Evolutionary conservation across 2,113 vertebrate genomes (phyloP), one percentile per base, ranked within the genome.

Genomic region (Spheniscus mendiculus): DNA sequence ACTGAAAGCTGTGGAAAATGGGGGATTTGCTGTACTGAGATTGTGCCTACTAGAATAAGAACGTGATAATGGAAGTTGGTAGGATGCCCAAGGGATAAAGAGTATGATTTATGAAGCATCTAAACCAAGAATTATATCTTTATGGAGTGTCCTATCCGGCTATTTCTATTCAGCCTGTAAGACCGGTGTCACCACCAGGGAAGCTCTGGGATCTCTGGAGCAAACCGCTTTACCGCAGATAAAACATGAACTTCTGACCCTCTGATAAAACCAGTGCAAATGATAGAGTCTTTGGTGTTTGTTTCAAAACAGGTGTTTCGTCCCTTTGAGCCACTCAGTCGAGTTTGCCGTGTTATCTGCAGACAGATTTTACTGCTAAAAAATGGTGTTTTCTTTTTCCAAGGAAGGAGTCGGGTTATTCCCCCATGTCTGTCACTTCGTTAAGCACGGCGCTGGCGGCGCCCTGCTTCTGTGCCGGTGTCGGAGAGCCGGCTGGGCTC

Each of bases 1-100:
- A 96, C 89, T 83, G 97, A 91, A 94, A 90, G 94, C 86, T 42
- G 56, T 32, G 92, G 94, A 88, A 96, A 95, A 98, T 30, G 88
- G 71, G 61, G 95, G 93, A 85, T 94, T 84, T 91, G 97, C 91
- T 95, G 84, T 79, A 30, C 44, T 26, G 90, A 74, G 88, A 36
- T 59, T 63, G 87, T 91, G 83, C 89, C 94, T 96, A 17, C 96
- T 96, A 80, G 90, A 97, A 90, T 94, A 63, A 95, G 77, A 83
- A 96, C 29, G 42, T 84, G 89, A 89, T 96, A 96, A 96, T 71
- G 86, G 95, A 89, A 91, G 93, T 76, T 93, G 94, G 97, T 82
- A 20, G 92, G 52, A 59, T 87, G 97, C 97, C 97, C 47, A 44
- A 78, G 74, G 96, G 92, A 95, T 96, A 95, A 88, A 87, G 47